phyloP scores from a whole-genome alignment of 2,797 vertebrate species.

The Hydrolagus colliei region DNA sequence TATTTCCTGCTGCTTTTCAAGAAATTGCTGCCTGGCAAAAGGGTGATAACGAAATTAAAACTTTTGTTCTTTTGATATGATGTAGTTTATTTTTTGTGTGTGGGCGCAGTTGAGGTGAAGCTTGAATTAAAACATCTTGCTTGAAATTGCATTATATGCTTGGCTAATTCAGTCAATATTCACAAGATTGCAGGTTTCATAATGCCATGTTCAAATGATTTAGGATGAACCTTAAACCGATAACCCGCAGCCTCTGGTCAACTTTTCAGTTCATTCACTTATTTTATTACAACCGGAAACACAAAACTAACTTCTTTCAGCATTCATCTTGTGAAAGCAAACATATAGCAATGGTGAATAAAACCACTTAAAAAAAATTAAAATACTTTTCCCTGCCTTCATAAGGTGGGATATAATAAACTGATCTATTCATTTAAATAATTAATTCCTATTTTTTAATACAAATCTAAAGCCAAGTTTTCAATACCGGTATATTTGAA shows the following conservation, averaged over 20 bases:
- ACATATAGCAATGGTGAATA: neutral
- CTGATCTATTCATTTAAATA: too few species aligned
- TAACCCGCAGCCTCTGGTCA: neutral
- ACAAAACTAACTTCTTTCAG: neutral
- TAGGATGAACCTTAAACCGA: neutral
- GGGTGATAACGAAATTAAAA: too few species aligned
- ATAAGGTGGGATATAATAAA: too few species aligned
- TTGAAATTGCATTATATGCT: neutral
- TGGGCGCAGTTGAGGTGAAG: neutral
- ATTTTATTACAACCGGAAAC: neutral
- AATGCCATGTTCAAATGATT: neutral
- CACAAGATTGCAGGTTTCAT: too few species aligned
- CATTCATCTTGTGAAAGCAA: neutral
- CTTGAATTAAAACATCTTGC: neutral
- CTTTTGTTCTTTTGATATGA: too few species aligned
- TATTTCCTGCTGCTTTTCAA: too few species aligned
- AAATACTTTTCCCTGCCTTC: too few species aligned
- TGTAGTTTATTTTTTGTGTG: neutral
- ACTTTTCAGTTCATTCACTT: neutral
- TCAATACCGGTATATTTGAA: neutral
- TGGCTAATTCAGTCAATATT: neutral
- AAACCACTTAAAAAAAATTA: too few species aligned
- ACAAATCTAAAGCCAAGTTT: neutral
- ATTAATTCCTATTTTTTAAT: neutral
- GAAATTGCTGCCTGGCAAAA: too few species aligned